A percentile compares a stretch with the other conserved stretches of the same genome.
Evolutionary conservation across 2,888 invertebrate species (phyloP).

Genomic region (Caenorhabditis drosophilae): DNA sequence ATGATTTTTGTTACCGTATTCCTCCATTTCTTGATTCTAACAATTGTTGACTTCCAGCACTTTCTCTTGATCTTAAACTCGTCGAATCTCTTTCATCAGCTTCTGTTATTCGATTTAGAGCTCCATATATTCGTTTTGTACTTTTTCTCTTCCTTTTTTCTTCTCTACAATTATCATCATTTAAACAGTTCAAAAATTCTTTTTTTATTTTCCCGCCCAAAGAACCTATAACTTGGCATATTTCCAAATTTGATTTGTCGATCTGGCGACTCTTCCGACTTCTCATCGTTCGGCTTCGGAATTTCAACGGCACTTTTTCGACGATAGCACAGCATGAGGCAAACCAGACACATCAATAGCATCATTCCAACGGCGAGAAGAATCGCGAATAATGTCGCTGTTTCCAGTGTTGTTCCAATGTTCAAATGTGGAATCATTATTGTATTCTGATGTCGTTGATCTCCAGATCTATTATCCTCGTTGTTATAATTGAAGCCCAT

Average conservation of each 20-base stretch:
- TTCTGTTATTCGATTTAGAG: constrained; percentile 66
- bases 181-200: too few relatives aligned
- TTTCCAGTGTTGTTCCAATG: constrained; percentile 62
- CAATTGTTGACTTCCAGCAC: constrained; percentile 51
- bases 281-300: constrained; percentile 44
- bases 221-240: constrained; percentile 70
- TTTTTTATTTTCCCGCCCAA: too few relatives aligned
- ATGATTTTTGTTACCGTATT: constrained; percentile 20
- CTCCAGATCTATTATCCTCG: neutral
- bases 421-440: constrained; percentile 50
- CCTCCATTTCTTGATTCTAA: constrained; percentile 18
- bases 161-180: constrained; percentile 38
- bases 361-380: constrained; percentile 70
- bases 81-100: constrained; percentile 58
- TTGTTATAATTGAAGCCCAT: constrained; percentile 15
- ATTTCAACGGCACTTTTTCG: constrained; percentile 51
- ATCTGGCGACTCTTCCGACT: constrained; percentile 38
- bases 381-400: constrained; percentile 71
- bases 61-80: constrained; percentile 42
- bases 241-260: constrained; percentile 70
- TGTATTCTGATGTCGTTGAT: neutral
- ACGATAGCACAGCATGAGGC: constrained; percentile 71
- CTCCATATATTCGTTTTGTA: constrained; percentile 64
- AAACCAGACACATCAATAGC: constrained; percentile 69
- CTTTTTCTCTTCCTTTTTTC: constrained; percentile 65